Evolutionary conservation across 2,888 invertebrate genomes (phyloP).

Genomic region (Antheraea assamensis): DNA sequence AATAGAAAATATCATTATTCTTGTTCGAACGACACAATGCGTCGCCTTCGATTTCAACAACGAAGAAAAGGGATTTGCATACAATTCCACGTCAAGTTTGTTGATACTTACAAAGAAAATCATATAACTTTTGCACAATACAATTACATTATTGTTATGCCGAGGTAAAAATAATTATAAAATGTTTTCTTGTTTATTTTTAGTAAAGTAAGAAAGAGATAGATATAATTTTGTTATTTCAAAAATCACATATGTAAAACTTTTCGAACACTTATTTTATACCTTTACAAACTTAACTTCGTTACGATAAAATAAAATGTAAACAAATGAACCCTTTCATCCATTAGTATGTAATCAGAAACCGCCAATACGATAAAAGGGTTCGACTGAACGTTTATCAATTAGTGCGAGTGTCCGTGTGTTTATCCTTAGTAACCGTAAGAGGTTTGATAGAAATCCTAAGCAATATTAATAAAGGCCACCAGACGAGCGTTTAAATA

Average conservation of each 20-base stretch:
- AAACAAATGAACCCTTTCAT: conserved; percentile 51
- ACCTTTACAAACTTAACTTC: conserved; percentile 5
- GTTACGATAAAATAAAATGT: conserved; percentile 32
- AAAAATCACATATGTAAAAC: background rate
- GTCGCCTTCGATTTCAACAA: too few species aligned
- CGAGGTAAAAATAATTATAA: background rate
- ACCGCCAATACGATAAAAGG: conserved; percentile 56
- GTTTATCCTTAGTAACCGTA: conserved; percentile 35
- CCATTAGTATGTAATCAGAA: conserved; percentile 62
- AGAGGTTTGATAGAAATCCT: conserved; percentile 23
- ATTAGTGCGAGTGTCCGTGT: conserved; percentile 50
- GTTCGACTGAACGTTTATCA: conserved; percentile 51
- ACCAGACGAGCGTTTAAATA: conserved; percentile 28
- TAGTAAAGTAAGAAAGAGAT: background rate
- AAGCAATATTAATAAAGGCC: conserved; percentile 35
- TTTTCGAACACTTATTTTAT: background rate
- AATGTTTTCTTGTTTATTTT: background rate
- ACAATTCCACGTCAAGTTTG: background rate
- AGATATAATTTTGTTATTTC: background rate
- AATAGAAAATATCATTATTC: too few species aligned
- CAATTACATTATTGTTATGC: background rate
- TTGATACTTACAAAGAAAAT: background rate
- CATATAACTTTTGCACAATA: background rate
- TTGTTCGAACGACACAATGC: too few species aligned
- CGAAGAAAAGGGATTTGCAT: too few species aligned